Base-by-base conservation (phyloP, 2,888 invertebrate genomes). In the Idaea aversata region DNA sequence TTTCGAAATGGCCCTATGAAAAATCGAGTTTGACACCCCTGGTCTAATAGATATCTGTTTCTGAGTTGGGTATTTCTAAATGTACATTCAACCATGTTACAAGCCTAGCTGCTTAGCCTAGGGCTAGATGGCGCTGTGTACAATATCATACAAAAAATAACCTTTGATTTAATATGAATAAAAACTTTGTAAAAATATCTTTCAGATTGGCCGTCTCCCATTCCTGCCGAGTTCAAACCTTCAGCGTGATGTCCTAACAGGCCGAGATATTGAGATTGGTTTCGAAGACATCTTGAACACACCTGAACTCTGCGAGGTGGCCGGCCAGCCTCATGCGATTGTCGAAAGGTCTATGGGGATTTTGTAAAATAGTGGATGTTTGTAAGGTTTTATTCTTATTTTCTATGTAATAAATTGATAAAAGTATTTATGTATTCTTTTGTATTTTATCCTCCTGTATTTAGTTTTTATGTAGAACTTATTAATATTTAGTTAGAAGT, bases 271-370 rank as follows among this genome's bases (percentile, higher is more conserved):
- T 73, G 95, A 95, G 75, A 95, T 97, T 77, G 95, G 95, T 10
- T 97, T 97, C 75, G 95, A 96, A 81, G 97, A 97, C 82, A 94
- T 97, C 73, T 94, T 97, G 66, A 96, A 96, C 77, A 94, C 94
- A 15, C 88, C 95, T 6, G 97, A 97, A 73, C 94, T 96, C 75
- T 92, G 94, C 72, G 97, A 97, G 92, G 90, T 95, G 63, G 94
- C 96, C 80, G 95, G 96, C 13, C 96, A 97, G 71, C 98, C 98
- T 5, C 98, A 98, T 87, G 96, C 97, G 59, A 93, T 97, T 65
- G 93, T 97, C 67, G 98, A 98, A 85, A 95, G 95, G 80, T 94
- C 94, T 63, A 88, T 96, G 62, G 96, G 96, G 68, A 88, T 97
- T 83, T 88, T 93, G 67, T 47, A 47, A 47, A 13, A 5, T 47